phyloP scores from a whole-genome alignment of 2,113 vertebrate species.

The Girardinichthys multiradiatus region DNA sequence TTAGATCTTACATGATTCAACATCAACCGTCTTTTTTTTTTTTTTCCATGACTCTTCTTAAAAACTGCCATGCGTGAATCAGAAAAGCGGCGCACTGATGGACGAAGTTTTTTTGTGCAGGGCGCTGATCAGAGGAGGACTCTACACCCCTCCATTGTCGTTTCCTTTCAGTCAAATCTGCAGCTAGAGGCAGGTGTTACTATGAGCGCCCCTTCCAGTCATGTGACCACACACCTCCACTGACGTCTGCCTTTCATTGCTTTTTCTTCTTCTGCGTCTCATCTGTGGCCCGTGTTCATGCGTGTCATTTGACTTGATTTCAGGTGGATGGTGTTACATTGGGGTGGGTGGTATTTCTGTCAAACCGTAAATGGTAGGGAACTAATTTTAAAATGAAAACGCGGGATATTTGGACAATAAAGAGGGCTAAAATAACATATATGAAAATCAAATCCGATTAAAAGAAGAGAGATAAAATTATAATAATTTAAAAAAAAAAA shows the following conservation, averaged over 20 bases:
- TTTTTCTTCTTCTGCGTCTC: constrained; percentile 7
- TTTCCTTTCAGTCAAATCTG: background rate
- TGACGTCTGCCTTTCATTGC: constrained; percentile 30
- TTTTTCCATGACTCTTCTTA: no score
- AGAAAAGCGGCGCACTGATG: no score
- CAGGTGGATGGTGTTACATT: background rate
- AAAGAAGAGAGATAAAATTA: constrained; percentile 16
- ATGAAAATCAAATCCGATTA: background rate
- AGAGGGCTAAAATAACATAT: no score
- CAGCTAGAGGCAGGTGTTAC: constrained; percentile 25
- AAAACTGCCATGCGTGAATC: no score
- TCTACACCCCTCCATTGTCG: background rate
- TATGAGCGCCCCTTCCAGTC: background rate
- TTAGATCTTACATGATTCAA: no score
- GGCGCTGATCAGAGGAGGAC: background rate
- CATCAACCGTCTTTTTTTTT: no score
- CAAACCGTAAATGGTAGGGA: background rate
- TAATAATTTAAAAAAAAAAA: constrained; percentile 52
- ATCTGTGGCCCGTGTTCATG: constrained; percentile 12
- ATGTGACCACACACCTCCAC: constrained; percentile 15
- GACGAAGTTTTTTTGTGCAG: background rate
- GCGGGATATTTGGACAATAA: no score
- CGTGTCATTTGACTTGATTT: background rate
- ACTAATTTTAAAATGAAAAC: background rate
- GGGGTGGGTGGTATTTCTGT: background rate